Conservation (phyloP, 2,797 vertebrate genomes). For the Bufotes viridis region DNA sequence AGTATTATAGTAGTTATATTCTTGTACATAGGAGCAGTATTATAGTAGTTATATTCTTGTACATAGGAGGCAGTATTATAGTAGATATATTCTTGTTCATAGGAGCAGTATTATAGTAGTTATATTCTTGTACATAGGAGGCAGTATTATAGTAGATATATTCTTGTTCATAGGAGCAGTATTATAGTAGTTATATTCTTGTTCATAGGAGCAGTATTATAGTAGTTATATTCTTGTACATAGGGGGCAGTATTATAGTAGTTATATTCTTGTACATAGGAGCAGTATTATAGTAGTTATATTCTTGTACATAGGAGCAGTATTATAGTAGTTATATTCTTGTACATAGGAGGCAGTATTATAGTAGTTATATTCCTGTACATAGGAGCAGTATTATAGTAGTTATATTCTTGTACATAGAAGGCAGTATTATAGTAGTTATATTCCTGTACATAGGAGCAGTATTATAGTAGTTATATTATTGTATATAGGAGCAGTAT, state of each 20-base stretch:
- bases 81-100: neutral
- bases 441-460: neutral
- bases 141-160: neutral
- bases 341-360: slow-evolving; percentile 5
- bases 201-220: slow-evolving; percentile 1
- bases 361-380: slow-evolving; percentile 22
- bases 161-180: neutral
- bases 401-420: neutral
- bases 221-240: slow-evolving; percentile 13
- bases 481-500: neutral
- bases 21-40: neutral
- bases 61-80: neutral
- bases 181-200: slow-evolving; percentile 4
- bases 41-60: slow-evolving; percentile 1
- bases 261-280: slow-evolving; percentile 2
- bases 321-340: slow-evolving; percentile 9
- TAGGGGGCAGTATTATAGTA: neutral
- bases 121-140: neutral
- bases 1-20: neutral
- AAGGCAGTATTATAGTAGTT: neutral
- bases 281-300: slow-evolving; percentile 6
- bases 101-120: neutral
- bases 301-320: neutral
- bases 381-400: neutral
- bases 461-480: neutral